Percentiles rank a stretch among this genome's conserved stretches.
Evolutionary conservation across 23 tunicate genomes (phyloP).

Genomic region (Styela clava): DNA sequence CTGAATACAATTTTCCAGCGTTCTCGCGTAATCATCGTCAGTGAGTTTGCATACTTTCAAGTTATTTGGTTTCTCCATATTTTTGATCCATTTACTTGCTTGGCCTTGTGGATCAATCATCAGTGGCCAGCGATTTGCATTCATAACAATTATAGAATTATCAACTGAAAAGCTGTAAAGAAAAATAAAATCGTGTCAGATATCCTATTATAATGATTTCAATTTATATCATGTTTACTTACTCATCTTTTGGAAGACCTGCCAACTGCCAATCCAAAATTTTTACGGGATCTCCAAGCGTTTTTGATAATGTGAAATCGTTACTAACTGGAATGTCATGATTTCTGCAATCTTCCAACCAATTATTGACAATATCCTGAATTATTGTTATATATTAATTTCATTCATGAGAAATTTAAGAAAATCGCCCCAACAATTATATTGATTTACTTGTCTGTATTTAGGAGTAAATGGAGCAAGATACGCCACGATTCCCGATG

Average conservation of each 20-base stretch:
- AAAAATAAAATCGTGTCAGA: neutral
- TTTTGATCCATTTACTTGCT: constrained; percentile 86
- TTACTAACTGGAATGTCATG: constrained; percentile 78
- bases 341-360: constrained; percentile 71
- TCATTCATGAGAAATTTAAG: neutral
- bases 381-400: neutral
- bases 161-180: constrained; percentile 63
- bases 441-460: constrained; percentile 67
- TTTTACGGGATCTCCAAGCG: constrained; percentile 90
- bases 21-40: constrained; percentile 59
- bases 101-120: constrained; percentile 96
- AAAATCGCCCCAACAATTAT: no score
- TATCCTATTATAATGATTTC: no score
- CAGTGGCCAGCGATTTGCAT: constrained; percentile 86
- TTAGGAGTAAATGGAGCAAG: constrained; percentile 79
- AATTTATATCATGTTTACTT: no score
- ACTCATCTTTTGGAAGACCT: constrained; percentile 92
- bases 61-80: constrained; percentile 81
- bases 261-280: constrained; percentile 93
- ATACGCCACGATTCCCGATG: constrained; percentile 85
- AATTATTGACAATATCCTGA: constrained; percentile 51
- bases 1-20: constrained; percentile 85
- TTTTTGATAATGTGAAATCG: constrained; percentile 57
- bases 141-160: constrained; percentile 80
- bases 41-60: constrained; percentile 81